These are phyloP conservation scores for Amia ocellicauda DNA, from an alignment of 2,113 vertebrate genomes.

Conservation along the genomic window DNA sequence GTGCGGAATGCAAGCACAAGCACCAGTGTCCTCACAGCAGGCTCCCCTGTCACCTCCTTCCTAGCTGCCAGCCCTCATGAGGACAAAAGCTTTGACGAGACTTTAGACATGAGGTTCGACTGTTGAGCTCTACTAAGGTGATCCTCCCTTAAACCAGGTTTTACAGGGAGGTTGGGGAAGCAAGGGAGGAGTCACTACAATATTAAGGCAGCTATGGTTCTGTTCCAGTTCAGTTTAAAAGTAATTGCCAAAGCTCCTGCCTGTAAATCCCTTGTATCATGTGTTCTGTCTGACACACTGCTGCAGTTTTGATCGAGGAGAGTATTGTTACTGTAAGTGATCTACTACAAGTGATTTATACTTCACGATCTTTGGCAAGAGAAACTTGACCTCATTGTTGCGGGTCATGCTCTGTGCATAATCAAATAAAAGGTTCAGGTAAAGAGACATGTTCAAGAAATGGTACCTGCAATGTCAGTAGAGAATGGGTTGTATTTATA, in stretches of 20 bases:
- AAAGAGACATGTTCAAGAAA: slow-evolving; percentile 60
- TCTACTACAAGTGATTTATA: slow-evolving; percentile 85
- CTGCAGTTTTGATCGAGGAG: slow-evolving; percentile 27
- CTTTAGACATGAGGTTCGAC: slow-evolving; percentile 96
- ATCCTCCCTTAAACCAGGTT: slow-evolving; percentile 54
- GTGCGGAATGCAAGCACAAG: slow-evolving; percentile 85
- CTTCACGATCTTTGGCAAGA: slow-evolving; percentile 83
- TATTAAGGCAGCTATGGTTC: slow-evolving; percentile 91
- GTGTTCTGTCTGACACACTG: slow-evolving; percentile 64
- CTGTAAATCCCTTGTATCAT: slow-evolving; percentile 89
- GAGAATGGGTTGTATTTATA: slow-evolving; percentile 53
- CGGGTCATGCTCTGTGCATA: slow-evolving; percentile 80
- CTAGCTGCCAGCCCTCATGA: slow-evolving; percentile 87
- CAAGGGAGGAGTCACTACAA: slow-evolving; percentile 69
- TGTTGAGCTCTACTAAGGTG: slow-evolving; percentile 74
- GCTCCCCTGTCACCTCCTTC: slow-evolving; percentile 88
- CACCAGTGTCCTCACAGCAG: slow-evolving; percentile 80
- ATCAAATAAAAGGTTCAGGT: slow-evolving; percentile 67
- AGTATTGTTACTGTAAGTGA: slow-evolving; percentile 56
- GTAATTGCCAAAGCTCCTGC: slow-evolving; percentile 79
- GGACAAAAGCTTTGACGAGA: slow-evolving; percentile 90
- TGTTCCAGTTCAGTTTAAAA: slow-evolving; percentile 62
- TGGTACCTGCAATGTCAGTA: slow-evolving; percentile 65
- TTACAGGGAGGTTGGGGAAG: slow-evolving; percentile 63
- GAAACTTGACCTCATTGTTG: slow-evolving; percentile 82